These are phyloP conservation scores for Trachelus troglodyta DNA, from an alignment of 2,888 invertebrate species.

Conservation along the genomic window DNA sequence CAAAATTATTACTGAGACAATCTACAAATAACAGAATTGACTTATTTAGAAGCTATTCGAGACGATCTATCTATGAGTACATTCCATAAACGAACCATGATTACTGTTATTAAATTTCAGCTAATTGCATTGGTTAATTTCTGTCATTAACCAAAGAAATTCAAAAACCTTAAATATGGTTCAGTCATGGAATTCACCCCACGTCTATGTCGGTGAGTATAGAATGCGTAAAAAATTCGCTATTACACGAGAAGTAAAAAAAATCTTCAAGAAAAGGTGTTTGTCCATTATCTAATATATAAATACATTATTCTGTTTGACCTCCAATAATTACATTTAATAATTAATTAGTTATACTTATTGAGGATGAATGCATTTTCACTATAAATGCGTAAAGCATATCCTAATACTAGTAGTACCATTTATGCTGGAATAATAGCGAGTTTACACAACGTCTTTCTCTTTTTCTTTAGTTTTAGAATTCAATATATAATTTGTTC, in stretches of 20 bases:
- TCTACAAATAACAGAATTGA: neutral
- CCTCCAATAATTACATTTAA: neutral
- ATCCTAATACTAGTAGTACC: neutral
- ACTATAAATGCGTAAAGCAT: neutral
- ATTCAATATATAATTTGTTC: neutral
- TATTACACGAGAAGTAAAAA: neutral
- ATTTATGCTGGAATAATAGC: neutral
- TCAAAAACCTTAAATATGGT: neutral
- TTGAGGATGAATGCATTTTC: neutral
- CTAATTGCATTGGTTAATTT: neutral
- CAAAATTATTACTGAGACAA: neutral
- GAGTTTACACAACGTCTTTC: neutral
- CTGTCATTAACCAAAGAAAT: neutral
- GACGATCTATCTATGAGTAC: neutral
- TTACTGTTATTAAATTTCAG: neutral
- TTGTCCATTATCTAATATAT: neutral
- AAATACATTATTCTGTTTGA: neutral
- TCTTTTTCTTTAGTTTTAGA: neutral
- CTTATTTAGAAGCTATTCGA: neutral
- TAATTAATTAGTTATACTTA: neutral
- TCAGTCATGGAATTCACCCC: neutral
- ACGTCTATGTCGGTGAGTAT: neutral
- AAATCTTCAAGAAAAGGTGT: neutral
- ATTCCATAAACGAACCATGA: neutral
- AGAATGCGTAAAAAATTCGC: neutral